A percentile compares a stretch with the other conserved stretches of the same genome.
phyloP scores from a whole-genome alignment of 2,113 vertebrate species.

The Calypte anna region DNA sequence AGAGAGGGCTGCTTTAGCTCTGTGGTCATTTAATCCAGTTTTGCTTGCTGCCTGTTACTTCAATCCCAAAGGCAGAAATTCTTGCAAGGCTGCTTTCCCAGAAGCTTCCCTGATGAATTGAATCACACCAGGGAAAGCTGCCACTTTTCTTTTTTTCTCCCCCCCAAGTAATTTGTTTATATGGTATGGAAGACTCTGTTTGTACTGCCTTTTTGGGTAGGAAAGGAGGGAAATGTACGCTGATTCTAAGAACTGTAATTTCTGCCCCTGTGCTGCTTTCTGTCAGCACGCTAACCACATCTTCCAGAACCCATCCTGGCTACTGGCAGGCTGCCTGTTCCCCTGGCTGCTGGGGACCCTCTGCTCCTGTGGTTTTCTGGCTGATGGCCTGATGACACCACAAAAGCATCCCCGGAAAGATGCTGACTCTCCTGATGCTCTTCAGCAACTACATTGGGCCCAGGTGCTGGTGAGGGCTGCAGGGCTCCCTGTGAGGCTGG shows the following conservation, averaged over 20 bases:
- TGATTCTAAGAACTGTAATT: neutral
- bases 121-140: neutral
- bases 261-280: neutral
- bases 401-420: accelerated
- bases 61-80: neutral
- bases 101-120: neutral
- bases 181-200: neutral
- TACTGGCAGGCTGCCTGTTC: neutral
- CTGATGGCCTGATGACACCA: accelerated
- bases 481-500: accelerated
- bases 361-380: accelerated
- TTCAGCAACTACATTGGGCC: neutral
- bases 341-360: accelerated
- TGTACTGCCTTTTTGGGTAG: neutral
- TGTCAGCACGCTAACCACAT: neutral
- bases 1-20: neutral
- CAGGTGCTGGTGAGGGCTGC: accelerated
- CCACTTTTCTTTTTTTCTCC: neutral
- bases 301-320: neutral
- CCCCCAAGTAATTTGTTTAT: neutral
- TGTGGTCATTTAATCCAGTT: neutral
- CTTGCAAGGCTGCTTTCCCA: neutral
- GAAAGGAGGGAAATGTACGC: neutral
- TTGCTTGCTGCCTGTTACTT: neutral
- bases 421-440: accelerated